phyloP scores from a whole-genome alignment of 2,888 invertebrate genomes.

The Globia sparganii region DNA sequence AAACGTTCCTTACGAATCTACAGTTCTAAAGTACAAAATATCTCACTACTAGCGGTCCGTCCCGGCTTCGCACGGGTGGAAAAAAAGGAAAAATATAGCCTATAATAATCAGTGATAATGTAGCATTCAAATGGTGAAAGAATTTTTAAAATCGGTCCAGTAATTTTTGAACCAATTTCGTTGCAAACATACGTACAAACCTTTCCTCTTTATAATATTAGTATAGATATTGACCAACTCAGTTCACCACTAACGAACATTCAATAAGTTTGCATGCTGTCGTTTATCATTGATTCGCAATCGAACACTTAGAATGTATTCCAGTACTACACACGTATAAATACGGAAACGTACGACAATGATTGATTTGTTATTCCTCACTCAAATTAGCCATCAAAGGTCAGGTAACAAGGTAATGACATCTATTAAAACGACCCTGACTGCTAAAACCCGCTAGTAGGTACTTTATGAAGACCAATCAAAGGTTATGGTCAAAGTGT shows the following conservation, averaged over 20 bases:
- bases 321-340: not conserved
- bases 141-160: too few relatives aligned
- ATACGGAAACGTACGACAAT: slow-evolving; percentile 23
- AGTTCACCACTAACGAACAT: not conserved
- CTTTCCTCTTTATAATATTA: too few relatives aligned
- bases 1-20: not conserved
- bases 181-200: too few relatives aligned
- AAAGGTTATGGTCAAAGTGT: slow-evolving; percentile 51
- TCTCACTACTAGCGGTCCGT: too few relatives aligned
- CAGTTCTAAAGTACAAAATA: not conserved
- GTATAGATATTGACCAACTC: not conserved
- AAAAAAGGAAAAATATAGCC: too few relatives aligned
- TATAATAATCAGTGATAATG: too few relatives aligned
- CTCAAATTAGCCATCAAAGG: slow-evolving; percentile 27
- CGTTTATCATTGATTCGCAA: slow-evolving; percentile 4
- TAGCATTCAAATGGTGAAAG: too few relatives aligned
- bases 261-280: slow-evolving; percentile 5
- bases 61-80: too few relatives aligned
- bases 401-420: slow-evolving; percentile 49
- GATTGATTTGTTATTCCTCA: slow-evolving; percentile 47
- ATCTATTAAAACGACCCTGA: slow-evolving; percentile 54
- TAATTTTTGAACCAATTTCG: too few relatives aligned
- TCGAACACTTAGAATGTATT: slow-evolving; percentile 12
- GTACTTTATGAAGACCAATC: slow-evolving; percentile 57
- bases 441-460: slow-evolving; percentile 32